Base-by-base conservation (phyloP, 2,888 invertebrate genomes). In the Andrena trimmerana region DNA sequence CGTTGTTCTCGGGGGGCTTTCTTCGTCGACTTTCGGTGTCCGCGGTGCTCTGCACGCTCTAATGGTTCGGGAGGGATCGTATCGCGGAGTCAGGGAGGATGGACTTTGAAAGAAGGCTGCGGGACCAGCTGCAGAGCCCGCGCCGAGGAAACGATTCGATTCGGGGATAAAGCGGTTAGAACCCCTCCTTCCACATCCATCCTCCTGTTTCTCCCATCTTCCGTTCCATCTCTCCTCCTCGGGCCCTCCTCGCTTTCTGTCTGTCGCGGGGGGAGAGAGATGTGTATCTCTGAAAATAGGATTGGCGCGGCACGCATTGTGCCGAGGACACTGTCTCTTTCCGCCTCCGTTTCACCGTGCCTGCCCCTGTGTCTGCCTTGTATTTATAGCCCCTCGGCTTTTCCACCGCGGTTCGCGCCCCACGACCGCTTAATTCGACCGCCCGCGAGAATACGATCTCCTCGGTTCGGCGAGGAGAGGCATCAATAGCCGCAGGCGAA, bases 271-370 rank as follows among this genome's bases (percentile, higher is more conserved):
- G 76, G 79, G 77, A 42, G 85, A 67, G 89, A 90, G 91, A 91
- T 91, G 91, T 86, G 89, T 93, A 92, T 92, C 92, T 92, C 93
- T 90, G 92, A 92, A 93, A 93, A 93, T 93, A 93, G 93, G 91
- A 92, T 89, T 89, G 89, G 84, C 88, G 87, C 88, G 89, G 84
- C 87, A 88, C 89, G 90, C 90, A 90, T 91, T 92, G 90, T 89
- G 83, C 82, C 79, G 80, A 78, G 82, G 86, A 86, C 84, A 89
- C 73, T 81, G 73, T 88, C 81, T 81, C 82, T 79, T 57, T 27
- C 78, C 79, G 60, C 81, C 78, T 73, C 31, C 75, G 73, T 79
- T 75, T 70, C 74, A 63, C 70, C 81, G 74, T 65, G 78, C 81
- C 82, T 81, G 79, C 82, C 81, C 79, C 63, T n/a, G 65, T 73